phyloP scores from a whole-genome alignment of 2,113 vertebrate genomes.

The Cyanistes caeruleus region DNA sequence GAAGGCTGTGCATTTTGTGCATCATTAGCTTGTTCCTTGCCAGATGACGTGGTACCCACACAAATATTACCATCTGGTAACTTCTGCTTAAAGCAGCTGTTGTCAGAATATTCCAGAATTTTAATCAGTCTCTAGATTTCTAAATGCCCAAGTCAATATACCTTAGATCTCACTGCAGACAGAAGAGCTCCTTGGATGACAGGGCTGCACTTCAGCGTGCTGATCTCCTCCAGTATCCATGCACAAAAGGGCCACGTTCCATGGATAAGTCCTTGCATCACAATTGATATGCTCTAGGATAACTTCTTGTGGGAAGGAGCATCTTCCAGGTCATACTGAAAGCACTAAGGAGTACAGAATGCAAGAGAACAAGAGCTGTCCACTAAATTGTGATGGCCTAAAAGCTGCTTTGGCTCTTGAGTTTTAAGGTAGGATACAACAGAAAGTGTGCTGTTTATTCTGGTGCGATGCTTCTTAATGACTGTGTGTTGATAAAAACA shows the following conservation, averaged over 20 bases:
- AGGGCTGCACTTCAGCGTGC: background rate
- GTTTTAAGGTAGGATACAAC: background rate
- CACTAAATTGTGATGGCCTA: background rate
- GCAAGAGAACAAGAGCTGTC: background rate
- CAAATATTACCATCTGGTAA: constrained; percentile 62
- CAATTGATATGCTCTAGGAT: background rate
- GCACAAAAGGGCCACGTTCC: background rate
- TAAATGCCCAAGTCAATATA: background rate
- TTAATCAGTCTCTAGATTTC: constrained; percentile 28
- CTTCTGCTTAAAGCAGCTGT: constrained; percentile 60
- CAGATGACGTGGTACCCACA: constrained; percentile 50
- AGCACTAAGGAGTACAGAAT: background rate
- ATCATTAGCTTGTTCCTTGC: constrained; percentile 48
- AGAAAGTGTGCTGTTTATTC: background rate
- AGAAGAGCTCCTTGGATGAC: background rate
- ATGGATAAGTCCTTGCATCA: background rate
- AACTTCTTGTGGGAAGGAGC: background rate
- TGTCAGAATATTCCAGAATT: constrained; percentile 36
- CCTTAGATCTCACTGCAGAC: background rate
- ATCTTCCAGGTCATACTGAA: background rate
- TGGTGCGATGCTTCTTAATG: background rate
- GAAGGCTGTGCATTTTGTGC: constrained; percentile 40
- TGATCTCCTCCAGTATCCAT: background rate
- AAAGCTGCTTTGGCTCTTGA: background rate
- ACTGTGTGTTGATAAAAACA: background rate